phyloP scores from a whole-genome alignment of 2,797 vertebrate genomes.

The Cryptoprocta ferox region DNA sequence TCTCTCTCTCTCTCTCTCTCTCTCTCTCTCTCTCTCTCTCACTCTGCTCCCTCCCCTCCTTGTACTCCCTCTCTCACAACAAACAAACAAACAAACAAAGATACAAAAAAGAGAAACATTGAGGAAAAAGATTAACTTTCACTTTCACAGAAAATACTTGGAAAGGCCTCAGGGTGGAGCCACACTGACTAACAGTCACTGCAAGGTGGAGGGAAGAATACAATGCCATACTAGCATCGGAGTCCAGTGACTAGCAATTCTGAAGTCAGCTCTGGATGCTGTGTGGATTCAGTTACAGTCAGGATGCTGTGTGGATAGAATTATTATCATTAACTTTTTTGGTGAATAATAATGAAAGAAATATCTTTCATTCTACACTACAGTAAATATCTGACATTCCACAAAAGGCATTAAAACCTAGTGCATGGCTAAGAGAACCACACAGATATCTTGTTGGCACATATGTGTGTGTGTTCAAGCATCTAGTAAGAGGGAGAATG shows the following conservation, averaged over 20 bases:
- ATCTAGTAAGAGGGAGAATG: not conserved
- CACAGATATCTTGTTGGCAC: not conserved
- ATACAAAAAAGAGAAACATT: not conserved
- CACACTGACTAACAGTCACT: not conserved
- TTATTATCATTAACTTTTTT: not conserved
- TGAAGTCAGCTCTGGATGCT: not conserved
- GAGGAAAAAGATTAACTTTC: not conserved
- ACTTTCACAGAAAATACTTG: not conserved
- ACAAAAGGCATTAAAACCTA: not conserved
- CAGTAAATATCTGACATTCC: not conserved
- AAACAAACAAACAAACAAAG: too few species aligned
- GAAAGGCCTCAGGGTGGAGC: not conserved
- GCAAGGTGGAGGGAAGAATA: not conserved
- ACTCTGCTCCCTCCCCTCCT: too few species aligned
- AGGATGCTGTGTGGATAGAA: not conserved
- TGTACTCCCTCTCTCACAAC: too few species aligned
- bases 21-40: too few species aligned
- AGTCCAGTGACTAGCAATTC: not conserved
- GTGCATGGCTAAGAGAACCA: not conserved
- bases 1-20: too few species aligned
- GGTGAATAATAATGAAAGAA: slow-evolving; percentile 36
- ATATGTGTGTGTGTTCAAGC: not conserved
- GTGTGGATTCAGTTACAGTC: not conserved
- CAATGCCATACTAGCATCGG: too few species aligned
- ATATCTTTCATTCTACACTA: too few species aligned